Conservation (phyloP, 1,140 invertebrate species). For the Sarcophaga peregrina region DNA sequence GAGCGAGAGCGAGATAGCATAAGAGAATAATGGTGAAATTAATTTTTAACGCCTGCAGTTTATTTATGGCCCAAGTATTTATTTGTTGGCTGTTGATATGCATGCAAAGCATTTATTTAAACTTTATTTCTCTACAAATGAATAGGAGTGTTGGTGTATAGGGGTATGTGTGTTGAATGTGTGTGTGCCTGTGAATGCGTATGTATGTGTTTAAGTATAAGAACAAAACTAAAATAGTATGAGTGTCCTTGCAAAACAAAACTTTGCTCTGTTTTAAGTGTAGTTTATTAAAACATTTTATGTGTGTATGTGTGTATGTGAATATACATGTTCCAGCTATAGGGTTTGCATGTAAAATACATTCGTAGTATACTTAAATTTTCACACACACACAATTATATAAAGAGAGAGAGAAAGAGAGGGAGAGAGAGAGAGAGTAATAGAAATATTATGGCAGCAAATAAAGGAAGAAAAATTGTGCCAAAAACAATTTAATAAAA, state of each 20-base stretch:
- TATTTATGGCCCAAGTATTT: constrained; percentile 1
- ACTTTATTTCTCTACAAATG: too few species aligned
- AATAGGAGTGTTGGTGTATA: neutral
- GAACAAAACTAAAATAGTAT: neutral
- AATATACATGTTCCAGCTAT: neutral
- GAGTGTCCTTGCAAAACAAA: neutral
- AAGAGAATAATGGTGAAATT: neutral
- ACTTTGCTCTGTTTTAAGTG: neutral
- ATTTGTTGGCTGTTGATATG: neutral
- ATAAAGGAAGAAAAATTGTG: neutral
- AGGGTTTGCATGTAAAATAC: neutral
- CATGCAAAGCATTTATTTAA: too few species aligned
- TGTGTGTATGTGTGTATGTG: too few species aligned
- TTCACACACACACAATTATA: neutral
- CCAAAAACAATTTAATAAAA: neutral
- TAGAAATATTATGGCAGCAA: too few species aligned
- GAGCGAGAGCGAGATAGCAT: too few species aligned
- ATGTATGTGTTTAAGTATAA: neutral
- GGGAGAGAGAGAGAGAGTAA: neutral
- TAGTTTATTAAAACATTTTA: neutral
- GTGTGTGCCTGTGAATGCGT: neutral
- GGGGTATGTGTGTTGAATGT: neutral
- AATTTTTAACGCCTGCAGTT: constrained; percentile 9
- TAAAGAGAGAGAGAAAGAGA: neutral
- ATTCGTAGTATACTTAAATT: too few species aligned